Base-by-base conservation (phyloP, 2,797 vertebrate genomes). In the Chiroxiphia lanceolata region DNA sequence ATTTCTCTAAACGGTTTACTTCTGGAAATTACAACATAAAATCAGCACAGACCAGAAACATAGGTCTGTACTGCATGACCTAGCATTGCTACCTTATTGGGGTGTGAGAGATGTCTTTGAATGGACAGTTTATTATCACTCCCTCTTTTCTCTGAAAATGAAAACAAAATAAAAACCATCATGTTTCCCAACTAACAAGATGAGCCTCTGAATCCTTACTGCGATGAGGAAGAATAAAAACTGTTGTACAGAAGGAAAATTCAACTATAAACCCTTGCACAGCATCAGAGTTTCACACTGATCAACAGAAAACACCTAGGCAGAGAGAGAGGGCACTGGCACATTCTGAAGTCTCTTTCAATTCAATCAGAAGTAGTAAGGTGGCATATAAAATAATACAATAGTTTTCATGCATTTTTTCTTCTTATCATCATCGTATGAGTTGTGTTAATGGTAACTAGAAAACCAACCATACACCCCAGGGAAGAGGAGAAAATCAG, bases 161-260 rank as follows among this genome's bases (percentile, higher is more conserved):
- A 72, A 87, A 95, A 53, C 10, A 36, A 74, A 80, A 45, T 33
- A 64, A 72, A 90, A 90, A 36, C 34, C 33, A 54, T 80, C 53
- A 69, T 31, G 34, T 36, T 75, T 78, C 25, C 36, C 47, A 16
- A 15, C 27, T 51, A 38, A 68, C 5, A 13, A 87, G 57, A 53
- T 33, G 34, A 93, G 22, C 33, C 27, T 51, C 27, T 38, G 54
- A 69, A 83, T 87, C 57, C 13, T 68, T 68, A 57, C 2, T 4
- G 17, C 34, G 38, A 15, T 0, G 1, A 9, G 1, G 6, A 54
- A 53, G 56, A 82, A 74, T 15, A 92, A 83, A 89, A 67, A 0
- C 29, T 20, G 20, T 5, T 45, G 10, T 16, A 38, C 8, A 33
- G 44, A 67, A 26, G 6, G 63, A 69, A 92, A 90, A 91, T 7